Evolutionary conservation across 2,113 vertebrate species (phyloP), one percentile per base, ranked within the genome.

Genomic region (Pogona vitticeps): DNA sequence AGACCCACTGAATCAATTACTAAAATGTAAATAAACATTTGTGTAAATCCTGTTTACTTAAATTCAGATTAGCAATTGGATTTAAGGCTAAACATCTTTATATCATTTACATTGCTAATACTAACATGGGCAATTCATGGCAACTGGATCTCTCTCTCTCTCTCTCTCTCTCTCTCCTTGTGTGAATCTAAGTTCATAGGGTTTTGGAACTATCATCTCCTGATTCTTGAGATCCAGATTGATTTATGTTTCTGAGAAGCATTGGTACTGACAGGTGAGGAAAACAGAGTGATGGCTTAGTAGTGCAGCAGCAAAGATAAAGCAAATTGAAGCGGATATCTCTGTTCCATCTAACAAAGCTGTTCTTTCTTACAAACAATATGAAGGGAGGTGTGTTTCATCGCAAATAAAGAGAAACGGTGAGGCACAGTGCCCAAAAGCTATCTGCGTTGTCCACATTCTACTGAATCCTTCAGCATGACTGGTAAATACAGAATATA

Each of bases 271-370:
- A 77, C 40, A 56, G 23, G 40, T 65, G 73, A 85, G 12, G 33
- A 78, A 85, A 84, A 85, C 33, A 58, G 21, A 85, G 77, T 36
- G 46, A 70, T 78, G 46, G n/a, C 8, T 77, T 56, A 65, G 6
- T 46, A 58, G n/a, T 56, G 7, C n/a, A 68, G n/a, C 8, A 78
- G 23, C 63, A 85, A 85, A 85, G 75, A 79, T 71, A 70, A 70
- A 79, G 76, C 46, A 85, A 85, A 85, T 70, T 70, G 46, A 56
- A 79, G 26, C 78, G n/a, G 36, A 79, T 71, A 85, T 79, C 46
- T 58, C n/a, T 78, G 65, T 28, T 58, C 63, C 75, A 85, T 85
- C 63, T 78, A 52, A 52, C 65, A 58, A 78, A 68, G 33, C 42
- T 68, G 26, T 70, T 85, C 46, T 26, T 38, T 23, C 26, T 56